Evolutionary conservation across 2,888 invertebrate genomes (phyloP), one percentile per base, ranked within the genome.

Genomic region (Mythimna ferrago): DNA sequence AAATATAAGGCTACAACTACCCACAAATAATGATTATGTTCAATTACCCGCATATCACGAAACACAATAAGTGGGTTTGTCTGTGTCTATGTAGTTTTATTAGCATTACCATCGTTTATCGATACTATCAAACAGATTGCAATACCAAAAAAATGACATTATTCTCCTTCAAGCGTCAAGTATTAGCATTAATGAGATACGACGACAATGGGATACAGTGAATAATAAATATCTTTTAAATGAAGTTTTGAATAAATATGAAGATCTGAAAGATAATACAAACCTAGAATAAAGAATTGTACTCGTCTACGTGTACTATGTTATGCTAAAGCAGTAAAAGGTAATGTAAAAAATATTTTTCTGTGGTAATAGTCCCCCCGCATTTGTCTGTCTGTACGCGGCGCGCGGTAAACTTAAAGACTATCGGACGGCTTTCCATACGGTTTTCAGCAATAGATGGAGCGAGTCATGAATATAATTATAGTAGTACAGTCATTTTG

Each of bases 141-240:
- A 21, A 76, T 32, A 66, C 51, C 19, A 41, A 44, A 66, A 16
- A 41, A 35, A 76, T 32, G 10, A 51, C 69, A 57, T 51, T 51
- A 58, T 69, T 69, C 26, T 53, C 35, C 51, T 65, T 26, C 35
- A 63, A 53, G 51, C 32, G 32, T 51, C 11, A 35, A 21, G 11
- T 19, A 16, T 35, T n/a, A 16, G 11, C 53, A 67, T 53, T 26
- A n/a, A 66, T 66, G 38, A 35, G 19, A n/a, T 57, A 73, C 5
- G n/a, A 48, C 11, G 14, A 73, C 41, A 77, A 69, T 70, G 19
- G 16, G 26, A 69, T 51, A 44, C 44, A 53, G 51, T 77, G 70
- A 73, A 70, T 73, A 53, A 57, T 58, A 73, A 76, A 48, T 76
- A 41, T 32, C 21, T 48, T 51, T 57, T 7, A 21, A 32, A 35